A percentile compares a stretch with the other conserved stretches of the same genome.
Conservation (phyloP, 2,797 vertebrate species). For the Botia almorhae region DNA sequence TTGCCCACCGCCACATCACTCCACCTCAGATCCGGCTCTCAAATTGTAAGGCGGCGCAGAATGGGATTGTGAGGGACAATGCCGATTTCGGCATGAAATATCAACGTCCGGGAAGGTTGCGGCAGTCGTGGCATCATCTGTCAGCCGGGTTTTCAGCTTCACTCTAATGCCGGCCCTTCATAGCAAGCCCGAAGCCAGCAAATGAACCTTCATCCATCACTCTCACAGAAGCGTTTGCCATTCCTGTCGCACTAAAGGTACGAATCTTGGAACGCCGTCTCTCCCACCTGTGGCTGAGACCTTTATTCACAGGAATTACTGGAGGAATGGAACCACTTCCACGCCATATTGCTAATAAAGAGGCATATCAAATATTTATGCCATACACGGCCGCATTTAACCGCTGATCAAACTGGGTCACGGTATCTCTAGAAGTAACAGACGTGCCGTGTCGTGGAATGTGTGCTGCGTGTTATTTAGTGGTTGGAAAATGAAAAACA, state of each 20-base stretch:
- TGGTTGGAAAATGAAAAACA: slow-evolving; percentile 46
- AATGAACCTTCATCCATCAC: slow-evolving; percentile 79
- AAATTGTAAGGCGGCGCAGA: slow-evolving; percentile 41
- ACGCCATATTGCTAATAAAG: slow-evolving; percentile 31
- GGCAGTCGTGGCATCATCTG: slow-evolving; percentile 78
- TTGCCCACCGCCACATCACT: slow-evolving; percentile 31
- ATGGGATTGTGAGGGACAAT: slow-evolving; percentile 20
- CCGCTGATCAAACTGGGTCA: slow-evolving; percentile 31
- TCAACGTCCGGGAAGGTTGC: slow-evolving; percentile 76
- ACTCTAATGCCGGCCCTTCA: slow-evolving; percentile 61
- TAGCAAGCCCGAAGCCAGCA: slow-evolving; percentile 63
- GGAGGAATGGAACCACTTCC: slow-evolving; percentile 3
- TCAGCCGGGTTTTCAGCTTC: slow-evolving; percentile 69
- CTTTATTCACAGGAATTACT: slow-evolving; percentile 15
- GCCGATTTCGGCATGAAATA: slow-evolving; percentile 41
- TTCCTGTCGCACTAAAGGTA: slow-evolving; percentile 53
- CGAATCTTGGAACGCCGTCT: slow-evolving; percentile 25
- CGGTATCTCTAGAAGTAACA: slow-evolving; percentile 27
- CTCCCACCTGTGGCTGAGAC: slow-evolving; percentile 30
- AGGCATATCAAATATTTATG: slow-evolving; percentile 51
- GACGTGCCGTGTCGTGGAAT: slow-evolving; percentile 13
- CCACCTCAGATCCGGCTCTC: slow-evolving; percentile 20
- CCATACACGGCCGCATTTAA: slow-evolving; percentile 43
- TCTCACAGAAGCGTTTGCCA: slow-evolving; percentile 70
- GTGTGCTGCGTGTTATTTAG: slow-evolving; percentile 46